Percentiles rank a stretch among this genome's conserved stretches.
phyloP scores from a whole-genome alignment of 1,140 invertebrate genomes.

The Lordiphosa collinella region DNA sequence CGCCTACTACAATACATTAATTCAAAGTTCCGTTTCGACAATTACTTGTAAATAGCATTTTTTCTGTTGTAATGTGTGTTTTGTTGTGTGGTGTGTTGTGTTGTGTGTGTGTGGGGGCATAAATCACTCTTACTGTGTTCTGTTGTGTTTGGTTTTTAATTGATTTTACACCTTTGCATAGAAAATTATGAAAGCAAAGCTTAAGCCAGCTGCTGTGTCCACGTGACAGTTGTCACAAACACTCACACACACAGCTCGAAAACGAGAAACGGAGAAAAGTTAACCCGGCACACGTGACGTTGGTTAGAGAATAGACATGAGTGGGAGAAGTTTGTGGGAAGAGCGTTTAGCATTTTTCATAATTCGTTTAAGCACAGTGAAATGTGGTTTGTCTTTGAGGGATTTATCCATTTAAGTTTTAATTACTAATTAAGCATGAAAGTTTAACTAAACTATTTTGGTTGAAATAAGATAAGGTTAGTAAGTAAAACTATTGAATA shows the following conservation, averaged over 20 bases:
- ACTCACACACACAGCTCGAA: not conserved
- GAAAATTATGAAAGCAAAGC: constrained; percentile 18
- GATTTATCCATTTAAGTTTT: no score
- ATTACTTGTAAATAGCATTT: constrained; percentile 57
- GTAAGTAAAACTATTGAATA: no score
- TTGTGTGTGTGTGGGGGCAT: constrained; percentile 11
- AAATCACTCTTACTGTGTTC: constrained; percentile 32
- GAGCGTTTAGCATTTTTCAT: not conserved
- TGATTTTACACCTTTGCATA: constrained; percentile 55
- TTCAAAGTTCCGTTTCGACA: constrained; percentile 38
- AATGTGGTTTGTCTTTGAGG: no score
- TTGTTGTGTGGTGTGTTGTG: not conserved
- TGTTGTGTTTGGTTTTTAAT: constrained; percentile 48
- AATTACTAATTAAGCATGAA: no score
- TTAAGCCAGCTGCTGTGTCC: constrained; percentile 24
- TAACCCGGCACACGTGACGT: constrained; percentile 1
- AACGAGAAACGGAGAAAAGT: not conserved
- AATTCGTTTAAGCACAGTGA: no score
- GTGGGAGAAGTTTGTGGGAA: not conserved
- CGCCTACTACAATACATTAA: not conserved
- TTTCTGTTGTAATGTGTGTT: constrained; percentile 4
- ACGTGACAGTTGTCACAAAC: constrained; percentile 55
- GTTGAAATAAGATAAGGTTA: no score
- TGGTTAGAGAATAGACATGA: not conserved
- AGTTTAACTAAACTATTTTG: no score